These are phyloP conservation scores for Sciurus carolinensis DNA, from an alignment of 2,797 vertebrate species.

Conservation along the genomic window DNA sequence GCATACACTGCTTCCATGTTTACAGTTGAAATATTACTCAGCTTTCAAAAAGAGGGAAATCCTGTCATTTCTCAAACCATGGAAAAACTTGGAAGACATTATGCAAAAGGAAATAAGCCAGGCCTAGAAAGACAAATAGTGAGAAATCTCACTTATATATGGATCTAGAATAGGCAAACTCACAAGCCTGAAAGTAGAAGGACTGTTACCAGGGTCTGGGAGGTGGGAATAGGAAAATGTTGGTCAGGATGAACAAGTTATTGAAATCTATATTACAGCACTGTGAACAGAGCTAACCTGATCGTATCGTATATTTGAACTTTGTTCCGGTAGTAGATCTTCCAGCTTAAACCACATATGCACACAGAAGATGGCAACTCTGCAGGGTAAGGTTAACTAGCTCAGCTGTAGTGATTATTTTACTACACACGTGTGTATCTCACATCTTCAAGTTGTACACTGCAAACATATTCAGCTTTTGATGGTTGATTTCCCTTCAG, in stretches of 20 bases:
- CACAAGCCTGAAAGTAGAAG: background rate
- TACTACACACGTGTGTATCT: background rate
- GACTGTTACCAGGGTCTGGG: background rate
- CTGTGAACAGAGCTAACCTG: background rate
- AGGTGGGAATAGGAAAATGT: background rate
- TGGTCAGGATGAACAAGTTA: background rate
- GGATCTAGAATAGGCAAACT: background rate
- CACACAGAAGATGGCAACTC: background rate
- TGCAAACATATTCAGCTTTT: background rate
- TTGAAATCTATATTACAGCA: background rate
- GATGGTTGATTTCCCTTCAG: background rate
- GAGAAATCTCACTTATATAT: background rate
- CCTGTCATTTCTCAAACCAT: background rate
- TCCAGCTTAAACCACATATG: background rate
- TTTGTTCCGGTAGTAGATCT: background rate
- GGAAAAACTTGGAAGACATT: background rate
- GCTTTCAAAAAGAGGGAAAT: background rate
- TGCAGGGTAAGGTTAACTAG: background rate
- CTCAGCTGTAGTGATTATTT: background rate
- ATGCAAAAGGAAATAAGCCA: background rate
- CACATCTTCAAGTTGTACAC: background rate
- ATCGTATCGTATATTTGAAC: background rate
- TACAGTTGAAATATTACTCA: background rate
- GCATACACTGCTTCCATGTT: fast-evolving
- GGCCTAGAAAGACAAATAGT: background rate